These are phyloP conservation scores for Crocuta crocuta DNA, from an alignment of 2,113 vertebrate species.

Conservation along the genomic window DNA sequence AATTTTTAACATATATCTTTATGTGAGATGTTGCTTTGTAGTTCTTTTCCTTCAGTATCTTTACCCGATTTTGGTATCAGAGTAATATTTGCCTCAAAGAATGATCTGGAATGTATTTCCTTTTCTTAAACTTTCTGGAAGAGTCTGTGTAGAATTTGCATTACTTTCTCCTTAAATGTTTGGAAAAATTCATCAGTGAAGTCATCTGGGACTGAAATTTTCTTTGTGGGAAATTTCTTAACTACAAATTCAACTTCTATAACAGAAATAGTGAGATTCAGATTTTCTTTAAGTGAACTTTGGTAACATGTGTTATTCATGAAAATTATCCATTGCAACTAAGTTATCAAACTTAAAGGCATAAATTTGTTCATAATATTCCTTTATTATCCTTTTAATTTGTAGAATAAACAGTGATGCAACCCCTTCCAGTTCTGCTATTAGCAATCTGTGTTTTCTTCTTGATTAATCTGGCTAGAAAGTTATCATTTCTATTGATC, in stretches of 20 bases:
- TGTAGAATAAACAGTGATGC: background rate
- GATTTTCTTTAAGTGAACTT: conserved; percentile 1
- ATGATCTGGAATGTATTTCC: background rate
- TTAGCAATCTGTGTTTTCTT: background rate
- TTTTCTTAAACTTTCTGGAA: background rate
- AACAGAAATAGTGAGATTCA: background rate
- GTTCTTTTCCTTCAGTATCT: background rate
- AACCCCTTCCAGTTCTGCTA: background rate
- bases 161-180: conserved; percentile 43
- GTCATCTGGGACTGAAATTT: background rate
- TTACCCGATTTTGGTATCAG: background rate
- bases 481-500: conserved; percentile 8
- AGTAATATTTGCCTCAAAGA: background rate
- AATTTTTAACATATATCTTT: conserved; percentile 21
- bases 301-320: conserved; percentile 13
- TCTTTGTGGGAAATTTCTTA: background rate
- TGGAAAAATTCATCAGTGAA: conserved; percentile 7
- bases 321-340: background rate
- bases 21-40: background rate
- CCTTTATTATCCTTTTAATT: background rate
- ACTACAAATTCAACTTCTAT: background rate
- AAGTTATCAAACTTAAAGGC: conserved; percentile 38
- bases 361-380: conserved; percentile 3
- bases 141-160: background rate
- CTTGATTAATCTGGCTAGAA: background rate